Conservation (phyloP, 2,797 vertebrate genomes). For the Gymnocypris eckloni region DNA sequence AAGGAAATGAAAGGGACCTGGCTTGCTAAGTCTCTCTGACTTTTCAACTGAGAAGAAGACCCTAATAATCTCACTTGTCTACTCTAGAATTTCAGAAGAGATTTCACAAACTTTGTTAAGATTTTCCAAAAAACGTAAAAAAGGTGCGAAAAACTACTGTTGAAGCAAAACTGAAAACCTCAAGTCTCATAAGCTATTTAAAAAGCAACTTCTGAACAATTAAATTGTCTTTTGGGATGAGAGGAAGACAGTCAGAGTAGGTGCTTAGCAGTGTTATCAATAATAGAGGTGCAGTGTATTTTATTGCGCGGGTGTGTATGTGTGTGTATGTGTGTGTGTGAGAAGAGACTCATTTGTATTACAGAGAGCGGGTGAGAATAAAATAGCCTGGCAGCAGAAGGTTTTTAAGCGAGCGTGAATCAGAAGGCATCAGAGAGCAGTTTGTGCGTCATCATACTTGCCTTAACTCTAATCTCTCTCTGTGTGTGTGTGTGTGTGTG, state of each 20-base stretch:
- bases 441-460: conserved; percentile 38
- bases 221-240: background rate
- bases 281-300: conserved; percentile 13
- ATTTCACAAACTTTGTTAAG: background rate
- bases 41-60: background rate
- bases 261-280: conserved; percentile 6
- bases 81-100: background rate
- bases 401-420: conserved; percentile 39
- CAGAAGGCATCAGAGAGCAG: conserved; percentile 44
- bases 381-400: conserved; percentile 37
- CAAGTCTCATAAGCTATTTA: background rate
- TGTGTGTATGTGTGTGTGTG: conserved; percentile 6
- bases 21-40: background rate
- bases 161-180: background rate
- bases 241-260: conserved; percentile 5
- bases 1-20: background rate
- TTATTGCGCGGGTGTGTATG: background rate
- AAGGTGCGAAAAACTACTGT: background rate
- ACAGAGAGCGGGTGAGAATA: background rate
- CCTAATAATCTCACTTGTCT: background rate
- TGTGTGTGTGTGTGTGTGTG: too few species aligned
- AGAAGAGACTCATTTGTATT: background rate
- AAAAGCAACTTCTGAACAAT: conserved; percentile 5
- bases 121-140: background rate
- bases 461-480: background rate